phyloP scores from a whole-genome alignment of 2,888 invertebrate genomes.

The Ischnus inquisitorius region DNA sequence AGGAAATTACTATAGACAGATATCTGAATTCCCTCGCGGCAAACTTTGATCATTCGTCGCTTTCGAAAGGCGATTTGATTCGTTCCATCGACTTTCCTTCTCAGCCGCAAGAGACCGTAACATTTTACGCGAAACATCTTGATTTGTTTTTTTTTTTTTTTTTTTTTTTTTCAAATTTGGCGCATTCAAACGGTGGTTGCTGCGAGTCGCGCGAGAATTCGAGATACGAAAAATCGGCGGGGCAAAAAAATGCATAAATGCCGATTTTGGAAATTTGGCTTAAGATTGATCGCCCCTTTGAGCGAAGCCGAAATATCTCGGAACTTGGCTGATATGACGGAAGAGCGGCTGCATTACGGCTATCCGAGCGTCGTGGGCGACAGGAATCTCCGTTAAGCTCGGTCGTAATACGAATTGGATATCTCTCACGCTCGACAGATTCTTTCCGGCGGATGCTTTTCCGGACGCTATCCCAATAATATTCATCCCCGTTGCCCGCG shows the following conservation, averaged over 20 bases:
- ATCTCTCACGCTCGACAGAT: conserved; percentile 65
- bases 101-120: neutral
- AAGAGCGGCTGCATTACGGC: neutral
- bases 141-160: too few relatives aligned
- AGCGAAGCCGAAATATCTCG: conserved; percentile 75
- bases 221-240: conserved; percentile 15
- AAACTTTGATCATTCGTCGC: conserved; percentile 20
- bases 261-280: conserved; percentile 42
- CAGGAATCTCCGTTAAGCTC: conserved; percentile 64
- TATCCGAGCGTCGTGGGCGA: conserved; percentile 54
- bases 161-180: neutral
- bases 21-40: conserved; percentile 15
- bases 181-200: conserved; percentile 8
- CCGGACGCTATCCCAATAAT: conserved; percentile 24
- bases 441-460: conserved; percentile 6
- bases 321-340: conserved; percentile 3
- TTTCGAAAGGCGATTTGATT: conserved; percentile 35
- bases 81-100: conserved; percentile 32
- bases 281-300: conserved; percentile 70
- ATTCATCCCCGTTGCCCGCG: conserved; percentile 6
- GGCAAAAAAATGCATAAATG: neutral
- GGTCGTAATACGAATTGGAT: conserved; percentile 69
- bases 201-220: conserved; percentile 43
- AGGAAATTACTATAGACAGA: conserved; percentile 2
- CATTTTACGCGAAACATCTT: neutral